Base-by-base conservation (phyloP, 2,888 invertebrate species). In the Hylaea fasciaria region DNA sequence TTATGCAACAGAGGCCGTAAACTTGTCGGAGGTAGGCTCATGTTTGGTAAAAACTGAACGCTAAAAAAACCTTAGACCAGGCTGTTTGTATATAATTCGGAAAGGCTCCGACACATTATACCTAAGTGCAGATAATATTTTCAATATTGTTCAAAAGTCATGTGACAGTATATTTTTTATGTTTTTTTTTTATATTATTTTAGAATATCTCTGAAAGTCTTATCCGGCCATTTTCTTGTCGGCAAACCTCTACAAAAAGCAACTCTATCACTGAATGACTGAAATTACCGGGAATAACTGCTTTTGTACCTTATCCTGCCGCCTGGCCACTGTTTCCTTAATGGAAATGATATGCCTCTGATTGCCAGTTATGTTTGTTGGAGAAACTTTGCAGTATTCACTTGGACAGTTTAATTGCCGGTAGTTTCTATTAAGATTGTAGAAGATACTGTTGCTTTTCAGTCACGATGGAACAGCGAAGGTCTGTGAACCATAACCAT, bases 321-420 rank as follows among this genome's bases (percentile, higher is more conserved):
- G 64, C 46, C 44, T 46, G 55, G 58, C 54, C 49, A 49, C 53
- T 57, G 62, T 63, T 60, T 64, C 56, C 47, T 11, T 64, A 61
- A 68, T 68, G 61, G 60, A 59, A 64, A 64, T 57, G 54, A 63
- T 54, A 51, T 54, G 58, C 52, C 44, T 54, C 55, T 62, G 66
- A 64, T 61, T 57, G 52, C 52, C 56, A 52, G 16, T 64, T 66
- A 61, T 68, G 60, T 62, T 60, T 60, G 60, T 50, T 53, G 32
- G 22, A 51, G 49, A 43, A 64, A 48, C 32, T 62, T 32, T 57
- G 41, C 43, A 16, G 50, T 54, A 44, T 52, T 47, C 16, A 61
- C 56, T 61, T 61, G 61, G 56, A 61, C 61, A 61, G 51, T 56
- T 61, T 56, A 57, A 61, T 52, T 61, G 56, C 40, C 37, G 47